These are phyloP conservation scores for Eristalis tenax DNA, from an alignment of 2,888 invertebrate species.

Conservation along the genomic window DNA sequence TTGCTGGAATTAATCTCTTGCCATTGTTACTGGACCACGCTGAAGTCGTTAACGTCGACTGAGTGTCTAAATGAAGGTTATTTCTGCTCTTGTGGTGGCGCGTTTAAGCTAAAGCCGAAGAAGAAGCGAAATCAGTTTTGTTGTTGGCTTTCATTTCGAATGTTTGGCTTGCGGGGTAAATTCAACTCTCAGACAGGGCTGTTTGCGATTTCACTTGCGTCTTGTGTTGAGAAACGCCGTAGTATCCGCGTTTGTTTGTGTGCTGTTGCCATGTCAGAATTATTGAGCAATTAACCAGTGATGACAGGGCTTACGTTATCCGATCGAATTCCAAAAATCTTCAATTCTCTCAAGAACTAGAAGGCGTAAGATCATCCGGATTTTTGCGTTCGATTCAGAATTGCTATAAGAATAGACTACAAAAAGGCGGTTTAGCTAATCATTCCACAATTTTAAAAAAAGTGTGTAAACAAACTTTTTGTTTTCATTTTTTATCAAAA, in stretches of 20 bases:
- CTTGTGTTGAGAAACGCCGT: background rate
- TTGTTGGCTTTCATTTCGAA: background rate
- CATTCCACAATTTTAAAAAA: too few relatives aligned
- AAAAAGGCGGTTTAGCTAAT: too few relatives aligned
- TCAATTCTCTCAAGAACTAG: too few relatives aligned
- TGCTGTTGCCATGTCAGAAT: background rate
- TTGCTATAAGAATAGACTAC: too few relatives aligned
- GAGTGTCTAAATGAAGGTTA: background rate
- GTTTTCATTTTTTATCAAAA: too few relatives aligned
- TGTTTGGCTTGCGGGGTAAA: background rate
- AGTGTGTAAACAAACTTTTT: too few relatives aligned
- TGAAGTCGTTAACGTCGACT: background rate
- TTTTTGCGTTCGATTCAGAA: too few relatives aligned
- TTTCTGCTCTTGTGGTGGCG: background rate
- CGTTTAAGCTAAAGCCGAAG: background rate
- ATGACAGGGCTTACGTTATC: background rate
- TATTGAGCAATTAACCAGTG: background rate
- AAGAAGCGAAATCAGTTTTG: background rate
- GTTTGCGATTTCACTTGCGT: background rate
- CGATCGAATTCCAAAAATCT: too few relatives aligned
- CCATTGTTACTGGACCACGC: background rate
- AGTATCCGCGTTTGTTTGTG: background rate
- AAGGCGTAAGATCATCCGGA: too few relatives aligned
- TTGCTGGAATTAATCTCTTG: background rate
- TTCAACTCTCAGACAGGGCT: background rate